Conservation (phyloP, 2,113 vertebrate species). For the Misgurnus anguillicaudatus region DNA sequence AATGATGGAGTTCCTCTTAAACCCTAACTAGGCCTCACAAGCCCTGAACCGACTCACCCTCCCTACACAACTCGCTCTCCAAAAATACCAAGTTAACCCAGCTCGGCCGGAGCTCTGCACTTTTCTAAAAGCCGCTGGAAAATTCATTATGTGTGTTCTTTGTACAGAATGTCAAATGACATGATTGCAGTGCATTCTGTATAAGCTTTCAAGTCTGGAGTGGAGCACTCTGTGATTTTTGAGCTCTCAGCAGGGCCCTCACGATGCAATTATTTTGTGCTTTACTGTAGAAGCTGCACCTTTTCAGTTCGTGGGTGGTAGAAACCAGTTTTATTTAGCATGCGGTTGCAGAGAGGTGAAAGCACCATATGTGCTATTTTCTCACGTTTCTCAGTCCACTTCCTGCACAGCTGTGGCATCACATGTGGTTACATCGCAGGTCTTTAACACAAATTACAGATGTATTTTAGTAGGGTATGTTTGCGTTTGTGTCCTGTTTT, state of each 20-base stretch:
- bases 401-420: slow-evolving; percentile 47
- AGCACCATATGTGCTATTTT: not conserved
- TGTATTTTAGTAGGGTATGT: not conserved
- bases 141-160: not conserved
- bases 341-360: not conserved
- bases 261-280: not conserved
- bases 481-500: not conserved
- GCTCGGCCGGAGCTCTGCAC: not conserved
- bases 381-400: slow-evolving; percentile 8
- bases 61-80: not conserved
- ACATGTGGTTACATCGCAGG: slow-evolving; percentile 41
- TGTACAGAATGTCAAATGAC: not conserved
- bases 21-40: not conserved
- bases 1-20: not conserved
- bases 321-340: slow-evolving; percentile 1
- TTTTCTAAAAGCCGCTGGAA: not conserved
- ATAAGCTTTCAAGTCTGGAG: not conserved
- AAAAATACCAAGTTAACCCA: not conserved
- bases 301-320: not conserved
- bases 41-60: not conserved
- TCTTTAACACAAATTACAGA: not conserved
- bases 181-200: not conserved
- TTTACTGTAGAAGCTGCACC: not conserved
- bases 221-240: not conserved
- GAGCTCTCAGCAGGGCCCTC: not conserved